phyloP scores from a whole-genome alignment of 2,797 vertebrate species.

The Syngnathus acus region DNA sequence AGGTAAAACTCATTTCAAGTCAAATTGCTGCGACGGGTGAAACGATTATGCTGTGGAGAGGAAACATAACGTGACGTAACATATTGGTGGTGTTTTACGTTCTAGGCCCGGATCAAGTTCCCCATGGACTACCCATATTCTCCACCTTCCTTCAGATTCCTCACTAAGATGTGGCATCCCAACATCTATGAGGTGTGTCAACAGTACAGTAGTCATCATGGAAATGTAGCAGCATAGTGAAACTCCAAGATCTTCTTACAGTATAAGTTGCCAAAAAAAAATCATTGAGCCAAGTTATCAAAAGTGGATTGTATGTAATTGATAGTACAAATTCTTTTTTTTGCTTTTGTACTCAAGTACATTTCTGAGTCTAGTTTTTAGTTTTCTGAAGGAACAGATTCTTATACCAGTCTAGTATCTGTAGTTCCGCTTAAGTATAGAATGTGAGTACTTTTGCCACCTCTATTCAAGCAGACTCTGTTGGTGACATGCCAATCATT shows the following conservation, averaged over 20 bases:
- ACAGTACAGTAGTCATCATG: neutral
- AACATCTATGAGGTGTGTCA: constrained; percentile 92
- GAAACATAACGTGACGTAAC: neutral
- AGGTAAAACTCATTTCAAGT: constrained; percentile 67
- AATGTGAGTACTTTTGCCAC: no score
- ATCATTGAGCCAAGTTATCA: no score
- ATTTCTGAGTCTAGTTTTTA: no score
- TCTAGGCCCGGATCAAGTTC: constrained; percentile 89
- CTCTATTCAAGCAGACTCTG: neutral
- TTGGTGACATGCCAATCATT: neutral
- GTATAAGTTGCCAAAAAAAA: neutral
- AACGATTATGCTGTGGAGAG: neutral
- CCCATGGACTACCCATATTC: constrained; percentile 96
- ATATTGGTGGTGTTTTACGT: neutral
- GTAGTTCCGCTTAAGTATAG: no score
- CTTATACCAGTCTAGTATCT: no score
- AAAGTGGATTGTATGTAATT: no score
- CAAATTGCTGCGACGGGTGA: neutral
- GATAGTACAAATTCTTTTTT: no score
- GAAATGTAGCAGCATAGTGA: neutral
- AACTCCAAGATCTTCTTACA: no score
- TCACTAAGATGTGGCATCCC: constrained; percentile 99
- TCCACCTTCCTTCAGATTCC: constrained; percentile 90
- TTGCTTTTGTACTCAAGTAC: no score
- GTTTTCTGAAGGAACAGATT: no score